Conservation (phyloP, 2,888 invertebrate species). For the Germaria angustata region DNA sequence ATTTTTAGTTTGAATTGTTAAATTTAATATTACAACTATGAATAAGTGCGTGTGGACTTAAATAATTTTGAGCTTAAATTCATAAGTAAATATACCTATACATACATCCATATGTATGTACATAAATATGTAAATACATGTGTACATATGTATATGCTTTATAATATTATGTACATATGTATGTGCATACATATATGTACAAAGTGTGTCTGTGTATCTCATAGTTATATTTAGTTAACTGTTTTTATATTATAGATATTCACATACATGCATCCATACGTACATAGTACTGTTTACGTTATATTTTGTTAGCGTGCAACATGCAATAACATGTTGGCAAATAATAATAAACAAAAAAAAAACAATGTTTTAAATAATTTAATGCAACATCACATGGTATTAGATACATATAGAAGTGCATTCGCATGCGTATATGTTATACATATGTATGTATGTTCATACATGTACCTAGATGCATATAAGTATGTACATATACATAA, state of each 20-base stretch:
- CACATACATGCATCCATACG: no score
- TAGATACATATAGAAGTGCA: no score
- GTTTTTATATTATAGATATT: slow-evolving; percentile 19
- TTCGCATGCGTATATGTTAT: neutral
- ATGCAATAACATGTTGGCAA: slow-evolving; percentile 47
- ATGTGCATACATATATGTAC: no score
- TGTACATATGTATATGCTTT: no score
- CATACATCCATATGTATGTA: no score
- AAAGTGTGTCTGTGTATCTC: no score
- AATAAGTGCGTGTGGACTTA: neutral
- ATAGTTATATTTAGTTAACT: neutral
- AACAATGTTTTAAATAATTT: slow-evolving; percentile 12
- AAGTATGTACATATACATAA: neutral
- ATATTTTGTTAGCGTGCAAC: slow-evolving; percentile 45
- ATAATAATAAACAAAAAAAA: slow-evolving; percentile 8
- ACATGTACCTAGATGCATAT: neutral
- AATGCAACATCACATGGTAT: slow-evolving; percentile 22
- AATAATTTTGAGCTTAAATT: slow-evolving; percentile 27
- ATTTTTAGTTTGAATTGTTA: slow-evolving; percentile 6
- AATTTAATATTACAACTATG: neutral
- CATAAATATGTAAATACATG: neutral
- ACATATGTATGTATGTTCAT: neutral
- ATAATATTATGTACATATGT: no score
- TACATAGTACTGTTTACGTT: slow-evolving; percentile 6
- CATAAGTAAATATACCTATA: no score